Percentiles rank a stretch among this genome's conserved stretches.
These are phyloP conservation scores for Xyrauchen texanus DNA, from an alignment of 2,113 vertebrate genomes.

Conservation along the genomic window DNA sequence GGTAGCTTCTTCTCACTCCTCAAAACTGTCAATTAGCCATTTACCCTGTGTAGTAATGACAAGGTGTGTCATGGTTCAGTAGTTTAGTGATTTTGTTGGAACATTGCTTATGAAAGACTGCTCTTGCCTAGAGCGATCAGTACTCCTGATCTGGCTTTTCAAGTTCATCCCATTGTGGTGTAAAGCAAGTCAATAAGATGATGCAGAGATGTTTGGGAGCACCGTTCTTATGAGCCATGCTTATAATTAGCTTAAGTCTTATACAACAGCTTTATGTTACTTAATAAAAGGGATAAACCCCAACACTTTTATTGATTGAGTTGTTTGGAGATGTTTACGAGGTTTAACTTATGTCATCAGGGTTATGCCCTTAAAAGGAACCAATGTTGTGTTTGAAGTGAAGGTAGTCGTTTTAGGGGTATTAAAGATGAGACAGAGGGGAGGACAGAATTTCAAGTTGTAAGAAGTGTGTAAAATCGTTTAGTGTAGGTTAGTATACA, in stretches of 20 bases:
- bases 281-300: constrained; percentile 5
- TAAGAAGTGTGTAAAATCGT: too few species aligned
- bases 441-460: too few species aligned
- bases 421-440: too few species aligned
- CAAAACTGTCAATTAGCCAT: constrained; percentile 25
- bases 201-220: neutral
- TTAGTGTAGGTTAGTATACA: too few species aligned
- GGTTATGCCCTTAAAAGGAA: too few species aligned
- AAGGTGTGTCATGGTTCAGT: constrained; percentile 13
- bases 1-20: neutral
- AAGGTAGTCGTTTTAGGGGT: too few species aligned
- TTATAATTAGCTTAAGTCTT: neutral
- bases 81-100: constrained; percentile 1
- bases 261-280: neutral
- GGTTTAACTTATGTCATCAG: neutral
- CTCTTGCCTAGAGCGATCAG: neutral
- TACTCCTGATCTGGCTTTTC: constrained; percentile 4
- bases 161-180: constrained; percentile 5
- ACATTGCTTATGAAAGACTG: neutral
- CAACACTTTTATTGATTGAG: neutral
- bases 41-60: constrained; percentile 21
- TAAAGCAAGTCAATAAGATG: neutral
- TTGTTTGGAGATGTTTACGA: neutral
- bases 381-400: too few species aligned
- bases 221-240: neutral